Evolutionary conservation across 2,888 invertebrate genomes (phyloP).

Genomic region (Patella depressa): DNA sequence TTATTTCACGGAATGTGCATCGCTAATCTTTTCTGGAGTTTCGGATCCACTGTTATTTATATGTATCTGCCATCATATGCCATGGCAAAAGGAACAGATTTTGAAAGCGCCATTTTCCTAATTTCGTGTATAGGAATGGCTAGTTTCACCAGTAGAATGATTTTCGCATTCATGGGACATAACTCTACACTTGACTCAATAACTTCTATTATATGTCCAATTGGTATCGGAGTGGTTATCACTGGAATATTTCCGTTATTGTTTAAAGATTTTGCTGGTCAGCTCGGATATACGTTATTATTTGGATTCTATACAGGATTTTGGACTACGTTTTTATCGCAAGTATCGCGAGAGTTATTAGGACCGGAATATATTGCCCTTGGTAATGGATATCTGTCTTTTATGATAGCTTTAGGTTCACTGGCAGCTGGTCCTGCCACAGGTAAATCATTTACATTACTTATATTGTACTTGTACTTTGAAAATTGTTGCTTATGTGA

Average conservation of each 20-base stretch:
- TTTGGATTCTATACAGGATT: slow-evolving; percentile 69
- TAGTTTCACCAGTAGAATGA: slow-evolving; percentile 59
- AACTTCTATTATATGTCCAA: slow-evolving; percentile 61
- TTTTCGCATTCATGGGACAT: slow-evolving; percentile 66
- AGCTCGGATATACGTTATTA: slow-evolving; percentile 65
- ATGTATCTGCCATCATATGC: slow-evolving; percentile 66
- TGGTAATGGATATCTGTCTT: slow-evolving; percentile 64
- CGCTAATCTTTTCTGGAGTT: slow-evolving; percentile 67
- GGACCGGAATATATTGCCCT: slow-evolving; percentile 64
- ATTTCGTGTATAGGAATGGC: slow-evolving; percentile 63
- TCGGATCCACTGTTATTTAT: slow-evolving; percentile 64
- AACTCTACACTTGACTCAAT: slow-evolving; percentile 65
- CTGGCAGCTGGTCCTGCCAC: slow-evolving; percentile 63
- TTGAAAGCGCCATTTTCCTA: slow-evolving; percentile 56
- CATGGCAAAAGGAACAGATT: slow-evolving; percentile 53
- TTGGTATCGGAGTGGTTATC: slow-evolving; percentile 62
- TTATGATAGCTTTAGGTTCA: slow-evolving; percentile 65
- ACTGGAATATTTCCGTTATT: slow-evolving; percentile 64
- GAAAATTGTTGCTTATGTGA: too few species aligned
- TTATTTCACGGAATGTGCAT: slow-evolving; percentile 64
- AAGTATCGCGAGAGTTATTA: slow-evolving; percentile 60
- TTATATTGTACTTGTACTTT: too few species aligned
- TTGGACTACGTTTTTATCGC: slow-evolving; percentile 67
- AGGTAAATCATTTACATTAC: slow-evolving; percentile 39
- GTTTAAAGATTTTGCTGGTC: slow-evolving; percentile 65